Evolutionary conservation across 2,888 invertebrate species (phyloP).

Genomic region (Ophonus ardosiacus): DNA sequence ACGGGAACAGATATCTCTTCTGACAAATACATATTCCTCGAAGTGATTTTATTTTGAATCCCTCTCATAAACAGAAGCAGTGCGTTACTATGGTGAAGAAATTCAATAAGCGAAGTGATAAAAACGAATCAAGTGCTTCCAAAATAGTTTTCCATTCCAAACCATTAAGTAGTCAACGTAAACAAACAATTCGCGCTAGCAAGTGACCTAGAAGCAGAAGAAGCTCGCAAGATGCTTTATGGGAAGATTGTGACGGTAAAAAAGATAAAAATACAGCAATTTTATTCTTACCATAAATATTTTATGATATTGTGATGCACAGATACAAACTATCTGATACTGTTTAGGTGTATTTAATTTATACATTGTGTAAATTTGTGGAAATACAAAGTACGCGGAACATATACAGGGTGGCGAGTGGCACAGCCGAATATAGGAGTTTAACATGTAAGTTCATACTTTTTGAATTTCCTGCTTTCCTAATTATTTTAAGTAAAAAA

Average conservation of each 20-base stretch:
- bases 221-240: constrained; percentile 36
- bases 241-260: not conserved
- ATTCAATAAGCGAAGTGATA: constrained; percentile 49
- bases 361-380: too few species aligned
- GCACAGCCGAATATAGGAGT: too few species aligned
- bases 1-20: not conserved
- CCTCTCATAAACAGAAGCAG: constrained; percentile 27
- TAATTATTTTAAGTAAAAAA: too few species aligned
- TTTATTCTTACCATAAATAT: constrained; percentile 27
- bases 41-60: constrained; percentile 32
- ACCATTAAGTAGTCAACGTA: constrained; percentile 53
- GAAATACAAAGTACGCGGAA: too few species aligned
- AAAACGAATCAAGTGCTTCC: constrained; percentile 43
- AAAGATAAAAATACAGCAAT: constrained; percentile 5
- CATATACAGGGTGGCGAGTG: too few species aligned
- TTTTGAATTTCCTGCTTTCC: too few species aligned
- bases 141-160: constrained; percentile 52
- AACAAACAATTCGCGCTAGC: constrained; percentile 52
- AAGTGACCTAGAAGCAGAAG: constrained; percentile 20
- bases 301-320: constrained; percentile 9
- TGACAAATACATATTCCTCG: constrained; percentile 31
- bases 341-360: not conserved
- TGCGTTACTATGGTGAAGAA: constrained; percentile 11
- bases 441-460: too few species aligned
- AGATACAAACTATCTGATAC: not conserved